Conservation (phyloP, 1,140 invertebrate species). For the Latrodectus geometricus region DNA sequence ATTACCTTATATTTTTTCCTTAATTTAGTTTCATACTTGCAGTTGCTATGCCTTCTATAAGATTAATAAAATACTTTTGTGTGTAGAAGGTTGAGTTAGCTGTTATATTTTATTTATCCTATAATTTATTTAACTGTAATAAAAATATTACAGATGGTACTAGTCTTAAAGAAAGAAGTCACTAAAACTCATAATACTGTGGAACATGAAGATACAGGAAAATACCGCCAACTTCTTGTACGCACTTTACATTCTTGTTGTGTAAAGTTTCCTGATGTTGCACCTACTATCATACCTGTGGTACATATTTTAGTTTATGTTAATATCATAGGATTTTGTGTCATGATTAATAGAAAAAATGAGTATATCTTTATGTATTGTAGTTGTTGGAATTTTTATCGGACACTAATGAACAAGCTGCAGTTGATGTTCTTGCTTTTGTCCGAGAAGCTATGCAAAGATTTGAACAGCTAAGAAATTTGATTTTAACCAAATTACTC, state of each 20-base stretch:
- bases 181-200: conserved; percentile 87
- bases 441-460: conserved; percentile 94
- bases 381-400: conserved; percentile 93
- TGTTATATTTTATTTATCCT: too few species aligned
- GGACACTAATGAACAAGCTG: conserved; percentile 93
- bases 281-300: conserved; percentile 91
- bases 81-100: too few species aligned
- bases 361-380: conserved; percentile 42
- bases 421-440: conserved; percentile 94
- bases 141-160: conserved; percentile 82
- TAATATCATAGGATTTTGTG: neutral
- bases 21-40: too few species aligned
- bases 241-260: conserved; percentile 94
- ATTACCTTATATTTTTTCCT: too few species aligned
- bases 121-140: too few species aligned
- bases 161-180: conserved; percentile 94
- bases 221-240: conserved; percentile 95
- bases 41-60: too few species aligned
- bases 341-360: neutral
- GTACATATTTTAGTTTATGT: conserved; percentile 65
- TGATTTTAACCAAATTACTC: conserved; percentile 73
- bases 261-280: conserved; percentile 98
- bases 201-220: conserved; percentile 91
- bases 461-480: conserved; percentile 83
- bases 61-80: too few species aligned